phyloP scores from a whole-genome alignment of 2,797 vertebrate species.

The Amphiprion clarkii region DNA sequence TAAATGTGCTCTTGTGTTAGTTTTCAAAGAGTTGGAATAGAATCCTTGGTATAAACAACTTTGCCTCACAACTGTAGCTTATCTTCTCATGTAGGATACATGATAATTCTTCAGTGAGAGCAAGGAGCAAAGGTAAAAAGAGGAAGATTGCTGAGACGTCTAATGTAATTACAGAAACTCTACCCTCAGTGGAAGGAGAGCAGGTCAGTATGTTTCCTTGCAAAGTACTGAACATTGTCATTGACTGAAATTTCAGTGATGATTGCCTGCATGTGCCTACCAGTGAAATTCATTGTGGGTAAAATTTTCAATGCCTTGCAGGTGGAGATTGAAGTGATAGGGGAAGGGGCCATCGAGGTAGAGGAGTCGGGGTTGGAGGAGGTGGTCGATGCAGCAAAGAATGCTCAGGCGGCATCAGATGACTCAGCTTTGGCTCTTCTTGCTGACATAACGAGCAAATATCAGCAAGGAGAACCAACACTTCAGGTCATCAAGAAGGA shows the following conservation, averaged over 20 bases:
- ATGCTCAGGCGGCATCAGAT: constrained; percentile 89
- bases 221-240: too few relatives aligned
- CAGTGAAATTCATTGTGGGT: too few relatives aligned
- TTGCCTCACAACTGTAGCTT: not conserved
- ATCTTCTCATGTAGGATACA: constrained; percentile 81
- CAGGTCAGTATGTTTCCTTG: constrained; percentile 65
- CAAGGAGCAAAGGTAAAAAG: constrained; percentile 89
- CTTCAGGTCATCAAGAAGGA: constrained; percentile 84
- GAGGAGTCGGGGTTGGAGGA: constrained; percentile 91
- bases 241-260: too few relatives aligned
- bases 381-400: constrained; percentile 89
- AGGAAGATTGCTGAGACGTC: constrained; percentile 95
- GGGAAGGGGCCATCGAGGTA: constrained; percentile 88
- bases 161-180: constrained; percentile 94
- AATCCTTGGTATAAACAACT: not conserved
- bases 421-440: constrained; percentile 96
- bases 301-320: constrained; percentile 49
- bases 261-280: too few relatives aligned
- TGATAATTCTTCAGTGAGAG: constrained; percentile 79
- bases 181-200: constrained; percentile 91
- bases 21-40: not conserved
- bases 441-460: constrained; percentile 99
- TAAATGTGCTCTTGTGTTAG: not conserved
- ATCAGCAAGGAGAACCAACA: constrained; percentile 91
- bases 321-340: constrained; percentile 94